These are phyloP conservation scores for Bombus terrestris DNA, from an alignment of 1,140 invertebrate species.

Conservation along the genomic window DNA sequence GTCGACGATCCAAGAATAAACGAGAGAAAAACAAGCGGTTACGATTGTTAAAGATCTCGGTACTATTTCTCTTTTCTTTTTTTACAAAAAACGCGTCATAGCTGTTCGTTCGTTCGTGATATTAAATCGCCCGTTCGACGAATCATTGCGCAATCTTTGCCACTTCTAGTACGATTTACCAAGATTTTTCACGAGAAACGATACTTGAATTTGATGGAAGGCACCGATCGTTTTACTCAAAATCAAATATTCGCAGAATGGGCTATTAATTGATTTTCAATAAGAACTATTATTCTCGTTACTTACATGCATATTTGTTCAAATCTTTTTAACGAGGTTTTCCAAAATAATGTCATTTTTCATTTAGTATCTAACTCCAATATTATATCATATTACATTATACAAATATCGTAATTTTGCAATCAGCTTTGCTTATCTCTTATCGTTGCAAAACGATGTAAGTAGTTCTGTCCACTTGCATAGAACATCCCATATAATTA, in stretches of 20 bases:
- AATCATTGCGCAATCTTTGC: not conserved
- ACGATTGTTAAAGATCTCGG: slow-evolving; percentile 46
- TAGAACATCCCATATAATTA: not conserved
- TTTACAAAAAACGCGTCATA: slow-evolving; percentile 29
- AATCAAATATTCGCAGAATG: not conserved
- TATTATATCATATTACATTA: no score
- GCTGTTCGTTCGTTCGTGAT: not conserved
- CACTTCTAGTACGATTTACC: not conserved
- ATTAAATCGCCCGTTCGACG: not conserved
- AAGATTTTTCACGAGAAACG: not conserved
- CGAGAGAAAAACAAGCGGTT: slow-evolving; percentile 71
- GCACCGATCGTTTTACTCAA: not conserved
- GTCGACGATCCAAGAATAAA: slow-evolving; percentile 78
- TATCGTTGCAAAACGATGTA: no score
- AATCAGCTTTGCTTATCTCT: no score
- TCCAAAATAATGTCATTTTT: no score
- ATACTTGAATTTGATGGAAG: not conserved
- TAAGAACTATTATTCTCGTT: not conserved
- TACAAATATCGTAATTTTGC: no score
- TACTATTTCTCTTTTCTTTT: slow-evolving; percentile 29
- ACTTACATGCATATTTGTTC: not conserved
- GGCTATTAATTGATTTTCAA: not conserved
- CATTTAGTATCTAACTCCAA: no score
- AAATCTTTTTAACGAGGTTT: no score
- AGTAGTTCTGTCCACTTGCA: no score